These are phyloP conservation scores for Anableps anableps DNA, from an alignment of 2,797 vertebrate genomes.

Conservation along the genomic window DNA sequence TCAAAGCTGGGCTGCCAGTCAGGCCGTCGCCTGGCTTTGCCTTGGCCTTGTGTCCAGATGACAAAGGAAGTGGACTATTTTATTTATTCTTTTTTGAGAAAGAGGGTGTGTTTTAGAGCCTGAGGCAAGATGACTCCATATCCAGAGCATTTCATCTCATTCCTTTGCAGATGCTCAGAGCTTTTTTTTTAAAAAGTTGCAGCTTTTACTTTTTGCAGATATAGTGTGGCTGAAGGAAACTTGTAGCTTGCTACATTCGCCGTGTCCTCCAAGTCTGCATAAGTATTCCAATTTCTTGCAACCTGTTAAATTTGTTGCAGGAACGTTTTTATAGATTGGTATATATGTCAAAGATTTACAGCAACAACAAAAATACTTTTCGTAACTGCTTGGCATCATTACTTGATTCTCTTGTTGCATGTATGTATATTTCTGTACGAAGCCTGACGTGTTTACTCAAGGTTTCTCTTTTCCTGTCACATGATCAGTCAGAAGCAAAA, in stretches of 20 bases:
- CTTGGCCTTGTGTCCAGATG: slow-evolving; percentile 74
- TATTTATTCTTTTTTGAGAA: slow-evolving; percentile 54
- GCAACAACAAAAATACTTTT: not conserved
- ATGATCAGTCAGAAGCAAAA: slow-evolving; percentile 67
- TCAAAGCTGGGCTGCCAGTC: slow-evolving; percentile 77
- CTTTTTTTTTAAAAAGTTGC: slow-evolving; percentile 70
- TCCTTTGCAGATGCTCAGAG: slow-evolving; percentile 59
- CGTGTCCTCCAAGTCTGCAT: slow-evolving; percentile 8
- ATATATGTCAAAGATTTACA: not conserved
- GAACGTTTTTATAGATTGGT: not conserved
- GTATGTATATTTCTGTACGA: slow-evolving; percentile 49
- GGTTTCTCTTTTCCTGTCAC: slow-evolving; percentile 66
- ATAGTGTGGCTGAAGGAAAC: slow-evolving; percentile 38
- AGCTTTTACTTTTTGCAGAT: slow-evolving; percentile 32
- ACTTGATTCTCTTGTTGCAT: slow-evolving; percentile 36
- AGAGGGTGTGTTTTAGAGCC: slow-evolving; percentile 31
- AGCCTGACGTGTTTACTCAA: slow-evolving; percentile 61
- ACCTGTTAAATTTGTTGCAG: not conserved
- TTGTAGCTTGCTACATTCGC: slow-evolving; percentile 4
- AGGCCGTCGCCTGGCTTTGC: slow-evolving; percentile 64
- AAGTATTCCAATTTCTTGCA: not conserved
- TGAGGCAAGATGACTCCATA: slow-evolving; percentile 70
- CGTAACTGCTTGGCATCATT: not conserved
- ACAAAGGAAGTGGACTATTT: slow-evolving; percentile 67
- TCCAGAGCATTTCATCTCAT: slow-evolving; percentile 69